Conservation (phyloP, 2,888 invertebrate genomes). For the Drosophila dives region DNA sequence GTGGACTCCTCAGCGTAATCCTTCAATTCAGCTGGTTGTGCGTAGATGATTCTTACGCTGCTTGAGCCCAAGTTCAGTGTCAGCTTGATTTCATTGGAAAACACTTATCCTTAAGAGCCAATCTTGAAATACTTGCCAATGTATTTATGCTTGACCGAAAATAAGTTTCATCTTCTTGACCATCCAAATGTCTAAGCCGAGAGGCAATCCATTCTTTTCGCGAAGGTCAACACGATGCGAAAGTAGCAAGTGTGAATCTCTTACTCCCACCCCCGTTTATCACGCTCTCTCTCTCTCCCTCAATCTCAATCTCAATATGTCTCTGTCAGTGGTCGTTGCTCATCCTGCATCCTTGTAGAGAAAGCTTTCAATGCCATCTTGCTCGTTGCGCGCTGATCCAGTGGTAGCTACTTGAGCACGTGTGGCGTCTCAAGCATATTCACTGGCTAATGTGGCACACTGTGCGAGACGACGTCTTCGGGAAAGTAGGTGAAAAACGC, state of each 20-base stretch:
- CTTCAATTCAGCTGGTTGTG: background rate
- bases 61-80: background rate
- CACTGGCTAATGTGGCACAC: constrained; percentile 47
- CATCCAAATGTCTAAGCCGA: background rate
- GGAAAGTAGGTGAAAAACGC: constrained; percentile 72
- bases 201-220: constrained; percentile 4
- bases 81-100: background rate
- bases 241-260: constrained; percentile 4
- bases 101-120: background rate
- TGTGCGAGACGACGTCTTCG: constrained; percentile 19
- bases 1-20: background rate
- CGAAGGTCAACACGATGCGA: constrained; percentile 40
- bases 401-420: constrained; percentile 71
- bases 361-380: constrained; percentile 34
- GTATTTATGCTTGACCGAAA: background rate
- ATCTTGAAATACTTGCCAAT: background rate
- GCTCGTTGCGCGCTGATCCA: constrained; percentile 16
- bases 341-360: constrained; percentile 22
- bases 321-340: background rate
- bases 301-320: background rate
- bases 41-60: background rate
- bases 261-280: background rate
- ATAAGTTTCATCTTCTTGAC: background rate
- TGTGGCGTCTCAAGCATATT: constrained; percentile 71
- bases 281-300: background rate